Evolutionary conservation across 2,797 vertebrate species (phyloP).

Genomic region (Dromococcyx pavoninus): DNA sequence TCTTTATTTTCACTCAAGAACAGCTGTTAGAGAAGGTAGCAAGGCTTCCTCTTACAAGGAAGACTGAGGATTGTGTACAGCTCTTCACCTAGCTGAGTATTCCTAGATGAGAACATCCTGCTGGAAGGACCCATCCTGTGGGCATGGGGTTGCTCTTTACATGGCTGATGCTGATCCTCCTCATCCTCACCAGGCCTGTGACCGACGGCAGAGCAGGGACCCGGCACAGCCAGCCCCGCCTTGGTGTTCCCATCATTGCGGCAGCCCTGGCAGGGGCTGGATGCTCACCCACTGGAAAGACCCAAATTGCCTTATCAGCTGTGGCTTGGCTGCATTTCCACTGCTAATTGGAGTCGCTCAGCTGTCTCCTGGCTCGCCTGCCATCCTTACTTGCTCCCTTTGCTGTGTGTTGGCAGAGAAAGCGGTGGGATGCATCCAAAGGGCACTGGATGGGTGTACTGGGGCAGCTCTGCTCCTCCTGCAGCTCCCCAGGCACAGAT

Average conservation of each 20-base stretch:
- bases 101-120: too few relatives aligned
- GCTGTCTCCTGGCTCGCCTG: neutral
- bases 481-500: neutral
- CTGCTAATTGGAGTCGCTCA: neutral
- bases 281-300: neutral
- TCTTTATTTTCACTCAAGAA: too few relatives aligned
- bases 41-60: too few relatives aligned
- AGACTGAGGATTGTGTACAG: too few relatives aligned
- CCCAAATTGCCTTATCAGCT: neutral
- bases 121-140: fast-evolving
- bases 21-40: too few relatives aligned
- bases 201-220: neutral
- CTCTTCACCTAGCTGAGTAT: too few relatives aligned
- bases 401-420: neutral
- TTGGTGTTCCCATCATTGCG: fast-evolving
- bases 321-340: neutral
- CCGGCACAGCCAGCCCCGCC: neutral
- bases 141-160: neutral
- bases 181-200: neutral
- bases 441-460: neutral
- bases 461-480: neutral
- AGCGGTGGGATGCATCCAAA: fast-evolving
- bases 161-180: neutral
- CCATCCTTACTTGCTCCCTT: neutral
- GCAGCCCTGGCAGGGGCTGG: neutral